Base-by-base conservation (phyloP, 2,888 invertebrate genomes). In the Trisateles emortualis region DNA sequence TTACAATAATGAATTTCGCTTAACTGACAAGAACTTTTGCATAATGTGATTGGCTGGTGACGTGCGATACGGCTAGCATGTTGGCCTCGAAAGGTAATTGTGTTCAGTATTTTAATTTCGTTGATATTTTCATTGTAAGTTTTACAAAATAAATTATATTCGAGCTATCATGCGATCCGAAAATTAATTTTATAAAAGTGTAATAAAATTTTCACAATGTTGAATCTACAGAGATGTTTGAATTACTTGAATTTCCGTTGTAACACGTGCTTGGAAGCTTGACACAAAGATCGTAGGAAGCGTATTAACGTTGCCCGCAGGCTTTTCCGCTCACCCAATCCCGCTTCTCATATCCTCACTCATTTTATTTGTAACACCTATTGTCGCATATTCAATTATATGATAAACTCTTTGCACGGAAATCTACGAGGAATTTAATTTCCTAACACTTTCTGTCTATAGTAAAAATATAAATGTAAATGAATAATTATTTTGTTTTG, bases 201-300 rank as follows among this genome's bases (percentile, higher is more conserved):
- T 43, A 44, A 35, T 35, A 35, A 50, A 46, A 45, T 40, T 29
- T 9, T 43, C 16, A 33, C 9, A 38, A 19, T 52, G 30, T 43
- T 22, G 41, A 39, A 38, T 48, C 5, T 45, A 45, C 42, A 41
- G 47, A 55, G 46, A 36, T 33, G 35, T 47, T 62, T 30, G 19
- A 45, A 50, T 52, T 45, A 55, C 42, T 38, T 17, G 45, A 47
- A 59, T 59, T 59, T 56, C 36, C 46, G 36, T 32, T 51, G 11
- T 16, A 29, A 32, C 50, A 59, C 55, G 54, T 65, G 61, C 41
- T 61, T 36, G 16, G 36, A 45, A 45, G 46, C 49, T 49, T 49
- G 59, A 49, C 41, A 53, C 46, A 36, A 35, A 14, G 38, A 49
- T 50, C 52, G 24, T 13, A 40, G 38, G 38, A 46, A 46, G 3